Evolutionary conservation across 30 jellyfish, hydroid and myxozoan genomes (phyloP), one percentile per base, ranked within the genome.

Genomic region (Chrysaora quinquecirrha): DNA sequence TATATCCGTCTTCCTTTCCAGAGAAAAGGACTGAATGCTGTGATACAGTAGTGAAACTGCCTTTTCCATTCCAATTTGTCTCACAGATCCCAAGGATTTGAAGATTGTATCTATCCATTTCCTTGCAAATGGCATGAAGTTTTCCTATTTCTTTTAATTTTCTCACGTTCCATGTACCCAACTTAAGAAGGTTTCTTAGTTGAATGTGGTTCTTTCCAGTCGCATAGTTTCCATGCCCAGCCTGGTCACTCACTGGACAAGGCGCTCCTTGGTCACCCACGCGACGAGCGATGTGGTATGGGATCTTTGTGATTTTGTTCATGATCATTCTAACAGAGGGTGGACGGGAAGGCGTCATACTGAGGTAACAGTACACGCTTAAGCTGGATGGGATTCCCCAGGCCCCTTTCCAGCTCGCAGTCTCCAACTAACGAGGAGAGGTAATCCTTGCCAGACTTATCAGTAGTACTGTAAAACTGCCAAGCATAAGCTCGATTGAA

Each of bases 201-300:
- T 79, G 18, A n/a, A 64, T 43, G 24, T 4, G 29, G 12, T 73
- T 25, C 76, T 19, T 75, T 75, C 87, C 76, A 56, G 87, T 50
- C 20, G 71, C 93, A 82, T 34, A 34, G 61, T 79, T 64, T 1
- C 61, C 75, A 16, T 70, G 12, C 16, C 58, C 78, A 66, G 78
- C 65, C 61, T 66, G 78, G 62, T 66, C 21, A 6, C 78, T 28
- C 78, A 60, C 89, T 60, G 49, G 69, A 46, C 85, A 30, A 75
- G 60, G 20, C 82, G 77, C 67, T 78, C 84, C 91, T 65, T 66
- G 91, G 11, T 69, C 64, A 81, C 91, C 84, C 91, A 34, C 70
- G 6, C 89, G 70, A 81, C 91, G 91, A 86, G 47, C 77, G 86
- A 81, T 81, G 91, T 48, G 86, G 91, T 81, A 68, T 50, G n/a